Conservation (phyloP, 1,140 invertebrate species). For the Ruditapes philippinarum region DNA sequence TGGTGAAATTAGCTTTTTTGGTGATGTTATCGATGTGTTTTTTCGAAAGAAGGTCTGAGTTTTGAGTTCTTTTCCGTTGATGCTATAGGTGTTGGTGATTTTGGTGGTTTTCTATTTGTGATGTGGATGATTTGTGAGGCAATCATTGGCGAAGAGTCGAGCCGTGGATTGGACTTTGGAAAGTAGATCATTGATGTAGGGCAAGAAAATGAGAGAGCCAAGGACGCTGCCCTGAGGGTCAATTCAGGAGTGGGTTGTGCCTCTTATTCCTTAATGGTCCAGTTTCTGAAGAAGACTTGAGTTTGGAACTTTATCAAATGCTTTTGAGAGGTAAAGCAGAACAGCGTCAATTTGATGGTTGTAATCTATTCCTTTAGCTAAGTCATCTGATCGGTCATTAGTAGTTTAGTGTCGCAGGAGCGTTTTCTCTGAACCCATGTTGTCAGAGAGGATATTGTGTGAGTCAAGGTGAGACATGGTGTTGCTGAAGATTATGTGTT, state of each 20-base stretch:
- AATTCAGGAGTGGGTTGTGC: not conserved
- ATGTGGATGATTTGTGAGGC: not conserved
- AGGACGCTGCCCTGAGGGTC: conserved; percentile 17
- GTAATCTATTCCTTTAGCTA: not conserved
- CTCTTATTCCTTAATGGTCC: conserved; percentile 23
- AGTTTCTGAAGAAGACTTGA: conserved; percentile 13
- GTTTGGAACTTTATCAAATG: conserved; percentile 18
- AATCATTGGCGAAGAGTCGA: conserved; percentile 44
- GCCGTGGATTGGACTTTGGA: conserved; percentile 12
- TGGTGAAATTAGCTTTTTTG: conserved; percentile 1
- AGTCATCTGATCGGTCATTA: conserved; percentile 2
- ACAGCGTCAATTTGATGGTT: conserved; percentile 23
- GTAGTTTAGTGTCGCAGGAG: conserved; percentile 41
- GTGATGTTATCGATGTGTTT: not conserved
- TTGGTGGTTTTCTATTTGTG: not conserved
- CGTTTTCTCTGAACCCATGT: conserved; percentile 26
- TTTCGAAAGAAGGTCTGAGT: not conserved
- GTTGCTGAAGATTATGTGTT: conserved; percentile 36
- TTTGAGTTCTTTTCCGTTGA: not conserved
- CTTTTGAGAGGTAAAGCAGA: conserved; percentile 40
- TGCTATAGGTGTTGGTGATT: not conserved
- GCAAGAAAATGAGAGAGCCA: not conserved
- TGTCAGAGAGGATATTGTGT: conserved; percentile 31
- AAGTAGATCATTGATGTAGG: conserved; percentile 15
- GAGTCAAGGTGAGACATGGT: conserved; percentile 41